These are phyloP conservation scores for Steatocranus sp. DNA, from an alignment of 2,797 vertebrate species.

Conservation along the genomic window DNA sequence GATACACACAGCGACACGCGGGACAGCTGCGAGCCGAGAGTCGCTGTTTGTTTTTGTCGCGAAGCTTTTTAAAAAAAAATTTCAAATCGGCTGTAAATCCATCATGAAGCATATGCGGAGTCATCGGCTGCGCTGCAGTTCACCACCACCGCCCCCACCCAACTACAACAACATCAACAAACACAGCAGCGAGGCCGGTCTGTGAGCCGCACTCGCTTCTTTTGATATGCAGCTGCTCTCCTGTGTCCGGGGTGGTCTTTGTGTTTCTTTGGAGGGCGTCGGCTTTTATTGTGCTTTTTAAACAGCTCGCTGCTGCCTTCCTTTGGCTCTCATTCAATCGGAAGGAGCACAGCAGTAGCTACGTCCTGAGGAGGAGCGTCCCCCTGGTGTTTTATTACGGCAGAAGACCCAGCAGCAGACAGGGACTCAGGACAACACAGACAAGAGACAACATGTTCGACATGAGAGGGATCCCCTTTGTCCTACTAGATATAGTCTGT, in stretches of 20 bases:
- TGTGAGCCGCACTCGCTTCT: background rate
- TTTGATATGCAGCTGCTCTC: background rate
- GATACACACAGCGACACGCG: rapidly evolving
- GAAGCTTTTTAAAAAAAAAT: background rate
- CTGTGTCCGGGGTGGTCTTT: background rate
- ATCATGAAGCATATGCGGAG: background rate
- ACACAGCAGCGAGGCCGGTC: background rate
- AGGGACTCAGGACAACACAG: background rate
- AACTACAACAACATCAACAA: background rate
- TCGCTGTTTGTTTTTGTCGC: background rate
- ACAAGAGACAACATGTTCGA: constrained; percentile 84
- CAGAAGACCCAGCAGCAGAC: background rate
- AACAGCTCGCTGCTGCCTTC: background rate
- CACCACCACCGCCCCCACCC: background rate
- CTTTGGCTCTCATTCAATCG: background rate
- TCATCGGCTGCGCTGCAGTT: background rate
- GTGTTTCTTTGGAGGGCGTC: background rate
- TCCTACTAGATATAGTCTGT: constrained; percentile 87
- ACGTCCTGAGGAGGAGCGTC: constrained; percentile 49
- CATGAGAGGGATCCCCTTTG: constrained; percentile 83
- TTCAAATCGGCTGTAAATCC: background rate
- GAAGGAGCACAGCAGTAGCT: background rate
- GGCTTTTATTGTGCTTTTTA: background rate
- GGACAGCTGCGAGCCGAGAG: background rate
- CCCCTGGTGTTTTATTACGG: constrained; percentile 30